Percentiles rank a stretch among this genome's conserved stretches.
Evolutionary conservation across 1,140 invertebrate species (phyloP).

Genomic region (Zaprionus taronus): DNA sequence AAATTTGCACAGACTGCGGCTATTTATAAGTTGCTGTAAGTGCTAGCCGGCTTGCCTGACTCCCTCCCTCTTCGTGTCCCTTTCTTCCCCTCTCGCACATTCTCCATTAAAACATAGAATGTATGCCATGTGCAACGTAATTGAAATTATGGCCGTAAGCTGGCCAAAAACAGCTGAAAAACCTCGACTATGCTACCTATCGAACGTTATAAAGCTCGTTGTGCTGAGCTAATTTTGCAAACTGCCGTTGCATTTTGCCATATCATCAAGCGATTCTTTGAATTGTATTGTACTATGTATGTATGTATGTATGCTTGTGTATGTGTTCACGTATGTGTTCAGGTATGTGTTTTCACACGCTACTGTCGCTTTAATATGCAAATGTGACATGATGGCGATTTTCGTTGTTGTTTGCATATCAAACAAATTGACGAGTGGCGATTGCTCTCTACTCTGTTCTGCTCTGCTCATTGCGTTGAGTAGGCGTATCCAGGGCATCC

Average conservation of each 20-base stretch:
- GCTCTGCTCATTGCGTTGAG: not conserved
- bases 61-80: not conserved
- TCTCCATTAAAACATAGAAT: not conserved
- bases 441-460: not conserved
- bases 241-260: conserved; percentile 19
- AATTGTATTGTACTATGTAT: not conserved
- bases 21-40: conserved; percentile 83
- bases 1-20: conserved; percentile 82
- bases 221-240: conserved; percentile 26
- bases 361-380: conserved; percentile 41
- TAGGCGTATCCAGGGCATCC: conserved; percentile 25
- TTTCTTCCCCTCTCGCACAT: not conserved
- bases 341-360: conserved; percentile 18
- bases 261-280: not conserved
- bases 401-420: conserved; percentile 44
- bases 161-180: conserved; percentile 20
- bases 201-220: conserved; percentile 8
- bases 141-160: conserved; percentile 38
- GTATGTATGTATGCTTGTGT: not conserved
- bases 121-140: conserved; percentile 38
- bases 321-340: not conserved
- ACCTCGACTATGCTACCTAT: conserved; percentile 23
- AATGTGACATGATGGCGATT: conserved; percentile 45
- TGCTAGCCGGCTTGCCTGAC: conserved; percentile 57
- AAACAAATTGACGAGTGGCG: conserved; percentile 44